phyloP scores from a whole-genome alignment of 2,113 vertebrate species.

The Sclerurus mexicanus region DNA sequence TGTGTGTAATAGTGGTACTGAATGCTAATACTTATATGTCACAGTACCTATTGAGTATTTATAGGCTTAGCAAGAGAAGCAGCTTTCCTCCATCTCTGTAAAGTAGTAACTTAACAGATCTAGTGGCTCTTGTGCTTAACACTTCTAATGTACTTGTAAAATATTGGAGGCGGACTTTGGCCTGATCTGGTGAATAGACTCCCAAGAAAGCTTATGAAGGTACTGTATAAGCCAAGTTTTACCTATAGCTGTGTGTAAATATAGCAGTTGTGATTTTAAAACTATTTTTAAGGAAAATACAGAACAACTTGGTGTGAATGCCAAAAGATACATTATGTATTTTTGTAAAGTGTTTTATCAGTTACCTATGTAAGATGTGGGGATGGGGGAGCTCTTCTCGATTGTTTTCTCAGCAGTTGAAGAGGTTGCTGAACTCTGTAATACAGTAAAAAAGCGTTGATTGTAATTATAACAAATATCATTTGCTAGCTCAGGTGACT shows the following conservation, averaged over 20 bases:
- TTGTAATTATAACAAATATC: background rate
- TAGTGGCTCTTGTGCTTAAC: background rate
- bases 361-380: background rate
- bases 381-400: background rate
- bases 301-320: background rate
- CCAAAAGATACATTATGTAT: background rate
- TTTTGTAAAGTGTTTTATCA: background rate
- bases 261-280: background rate
- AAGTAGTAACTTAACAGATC: background rate
- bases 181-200: background rate
- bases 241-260: background rate
- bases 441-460: rapidly evolving
- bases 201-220: background rate
- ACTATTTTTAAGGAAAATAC: background rate
- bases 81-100: background rate
- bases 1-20: background rate
- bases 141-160: background rate
- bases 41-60: background rate
- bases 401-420: background rate
- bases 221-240: background rate
- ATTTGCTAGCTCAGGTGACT: background rate
- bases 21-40: background rate
- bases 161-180: background rate
- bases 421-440: background rate
- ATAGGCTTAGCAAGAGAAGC: background rate